Evolutionary conservation across 2,888 invertebrate species (phyloP).

Genomic region (Pasiphila rectangulata): DNA sequence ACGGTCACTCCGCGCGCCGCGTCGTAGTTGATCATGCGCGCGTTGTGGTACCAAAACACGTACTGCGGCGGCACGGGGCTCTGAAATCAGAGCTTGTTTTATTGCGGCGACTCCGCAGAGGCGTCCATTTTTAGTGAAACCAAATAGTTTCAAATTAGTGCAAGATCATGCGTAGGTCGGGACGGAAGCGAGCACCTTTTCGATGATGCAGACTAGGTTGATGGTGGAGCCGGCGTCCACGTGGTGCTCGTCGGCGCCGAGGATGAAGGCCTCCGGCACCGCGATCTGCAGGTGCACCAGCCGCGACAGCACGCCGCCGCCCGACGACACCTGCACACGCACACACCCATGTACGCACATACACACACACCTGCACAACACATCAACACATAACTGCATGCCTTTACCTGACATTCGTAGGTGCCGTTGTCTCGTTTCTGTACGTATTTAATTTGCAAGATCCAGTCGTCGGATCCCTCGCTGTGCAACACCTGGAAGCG

Average conservation of each 20-base stretch:
- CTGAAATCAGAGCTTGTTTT: conserved; percentile 79
- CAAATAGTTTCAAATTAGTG: no score
- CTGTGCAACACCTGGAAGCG: conserved; percentile 90
- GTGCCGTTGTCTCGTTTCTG: conserved; percentile 94
- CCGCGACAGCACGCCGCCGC: conserved; percentile 90
- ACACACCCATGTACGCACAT: background rate
- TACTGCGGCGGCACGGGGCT: conserved; percentile 96
- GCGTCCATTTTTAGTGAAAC: no score
- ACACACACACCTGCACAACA: background rate
- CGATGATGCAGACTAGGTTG: conserved; percentile 94
- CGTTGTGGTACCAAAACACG: conserved; percentile 97
- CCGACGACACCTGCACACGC: conserved; percentile 88
- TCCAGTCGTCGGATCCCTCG: conserved; percentile 95
- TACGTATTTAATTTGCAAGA: conserved; percentile 94
- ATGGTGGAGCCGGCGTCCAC: conserved; percentile 94
- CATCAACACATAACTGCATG: background rate
- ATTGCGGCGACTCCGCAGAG: no score
- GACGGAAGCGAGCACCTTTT: conserved; percentile 84
- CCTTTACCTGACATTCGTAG: conserved; percentile 92
- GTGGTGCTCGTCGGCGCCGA: conserved; percentile 93
- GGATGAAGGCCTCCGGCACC: conserved; percentile 93
- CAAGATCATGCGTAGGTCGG: no score
- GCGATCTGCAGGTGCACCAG: conserved; percentile 94
- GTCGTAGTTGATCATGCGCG: conserved; percentile 96
- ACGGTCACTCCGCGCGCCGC: conserved; percentile 90